A percentile compares a stretch with the other conserved stretches of the same genome.
Conservation (phyloP, 2,888 invertebrate genomes). For the Cryptus armator region DNA sequence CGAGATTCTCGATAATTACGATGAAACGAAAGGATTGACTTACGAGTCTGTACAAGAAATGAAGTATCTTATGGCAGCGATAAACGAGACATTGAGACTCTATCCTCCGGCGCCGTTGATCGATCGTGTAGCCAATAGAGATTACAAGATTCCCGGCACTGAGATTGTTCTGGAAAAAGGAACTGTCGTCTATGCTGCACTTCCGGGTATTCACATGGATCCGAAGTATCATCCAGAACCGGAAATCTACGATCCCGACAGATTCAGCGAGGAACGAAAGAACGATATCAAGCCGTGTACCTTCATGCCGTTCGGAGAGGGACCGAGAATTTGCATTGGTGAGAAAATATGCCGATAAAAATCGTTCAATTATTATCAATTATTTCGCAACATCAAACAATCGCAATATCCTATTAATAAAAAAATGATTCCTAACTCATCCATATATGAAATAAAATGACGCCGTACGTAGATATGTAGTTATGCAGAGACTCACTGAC, state of each 20-base stretch:
- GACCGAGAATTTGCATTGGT: constrained; percentile 79
- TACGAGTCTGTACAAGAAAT: constrained; percentile 77
- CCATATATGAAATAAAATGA: too few species aligned
- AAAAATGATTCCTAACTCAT: too few species aligned
- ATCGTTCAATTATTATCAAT: too few species aligned
- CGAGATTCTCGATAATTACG: constrained; percentile 72
- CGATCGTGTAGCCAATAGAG: constrained; percentile 74
- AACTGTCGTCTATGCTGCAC: constrained; percentile 73
- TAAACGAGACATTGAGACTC: constrained; percentile 78
- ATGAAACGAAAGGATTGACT: constrained; percentile 70
- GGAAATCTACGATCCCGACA: constrained; percentile 77
- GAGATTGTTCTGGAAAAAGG: constrained; percentile 77
- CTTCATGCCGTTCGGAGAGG: constrained; percentile 80
- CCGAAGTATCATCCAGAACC: constrained; percentile 75
- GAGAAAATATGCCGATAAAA: constrained; percentile 24
- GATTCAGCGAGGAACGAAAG: constrained; percentile 78
- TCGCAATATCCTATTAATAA: too few species aligned
- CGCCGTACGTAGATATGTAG: too few species aligned
- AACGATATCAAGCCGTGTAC: constrained; percentile 73
- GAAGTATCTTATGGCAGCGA: constrained; percentile 78
- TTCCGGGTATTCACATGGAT: constrained; percentile 76
- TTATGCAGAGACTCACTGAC: too few species aligned
- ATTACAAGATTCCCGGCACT: constrained; percentile 79
- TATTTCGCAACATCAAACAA: too few species aligned
- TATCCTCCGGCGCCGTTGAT: constrained; percentile 79